These are phyloP conservation scores for Takifugu ocellatus DNA, from an alignment of 2,797 vertebrate genomes.

Conservation along the genomic window DNA sequence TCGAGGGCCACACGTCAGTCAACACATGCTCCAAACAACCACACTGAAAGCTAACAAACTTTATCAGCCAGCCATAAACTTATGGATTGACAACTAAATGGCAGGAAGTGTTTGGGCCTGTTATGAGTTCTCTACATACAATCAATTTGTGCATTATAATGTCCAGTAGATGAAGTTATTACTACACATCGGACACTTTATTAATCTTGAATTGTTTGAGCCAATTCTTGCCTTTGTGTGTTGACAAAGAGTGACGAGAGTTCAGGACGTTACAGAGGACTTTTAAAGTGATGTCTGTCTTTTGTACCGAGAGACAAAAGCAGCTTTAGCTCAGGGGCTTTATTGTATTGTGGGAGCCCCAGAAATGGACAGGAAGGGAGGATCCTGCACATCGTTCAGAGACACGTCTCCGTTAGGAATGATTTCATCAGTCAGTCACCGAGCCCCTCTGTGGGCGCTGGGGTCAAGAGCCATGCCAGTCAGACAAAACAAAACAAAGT, in stretches of 20 bases:
- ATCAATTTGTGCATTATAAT: slow-evolving; percentile 27
- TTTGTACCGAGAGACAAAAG: slow-evolving; percentile 76
- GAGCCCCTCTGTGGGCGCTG: slow-evolving; percentile 35
- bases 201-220: slow-evolving; percentile 54
- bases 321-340: slow-evolving; percentile 61
- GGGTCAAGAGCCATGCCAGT: slow-evolving; percentile 70
- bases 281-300: slow-evolving; percentile 71
- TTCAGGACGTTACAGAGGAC: slow-evolving; percentile 65
- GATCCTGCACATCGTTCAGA: slow-evolving; percentile 50
- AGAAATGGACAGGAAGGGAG: slow-evolving; percentile 50
- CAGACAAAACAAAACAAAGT: slow-evolving; percentile 62
- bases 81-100: slow-evolving; percentile 68
- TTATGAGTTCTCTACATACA: not conserved
- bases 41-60: slow-evolving; percentile 61
- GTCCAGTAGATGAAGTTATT: slow-evolving; percentile 41
- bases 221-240: slow-evolving; percentile 46
- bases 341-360: slow-evolving; percentile 53
- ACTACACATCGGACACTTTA: slow-evolving; percentile 10
- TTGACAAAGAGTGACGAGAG: slow-evolving; percentile 73
- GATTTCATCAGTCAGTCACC: slow-evolving; percentile 61
- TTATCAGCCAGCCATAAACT: slow-evolving; percentile 65
- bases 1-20: slow-evolving; percentile 71
- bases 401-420: slow-evolving; percentile 57
- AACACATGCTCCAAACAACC: slow-evolving; percentile 68
- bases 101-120: slow-evolving; percentile 27